Conservation (phyloP, 2,113 vertebrate species). For the Lophotis ruficrista region DNA sequence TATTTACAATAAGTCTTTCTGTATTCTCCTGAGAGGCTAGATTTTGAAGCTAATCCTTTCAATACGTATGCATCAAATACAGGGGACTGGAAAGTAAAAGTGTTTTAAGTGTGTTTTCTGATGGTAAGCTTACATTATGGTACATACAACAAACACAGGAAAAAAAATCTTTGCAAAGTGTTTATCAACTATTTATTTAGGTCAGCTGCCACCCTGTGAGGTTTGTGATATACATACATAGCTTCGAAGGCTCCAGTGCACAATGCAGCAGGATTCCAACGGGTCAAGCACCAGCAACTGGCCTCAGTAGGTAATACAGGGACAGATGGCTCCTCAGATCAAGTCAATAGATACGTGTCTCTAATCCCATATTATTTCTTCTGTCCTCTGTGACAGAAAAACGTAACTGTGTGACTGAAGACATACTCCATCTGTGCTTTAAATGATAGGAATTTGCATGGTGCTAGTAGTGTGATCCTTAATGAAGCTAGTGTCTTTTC, state of each 20-base stretch:
- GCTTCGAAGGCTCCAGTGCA: not conserved
- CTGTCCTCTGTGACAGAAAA: not conserved
- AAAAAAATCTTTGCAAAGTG: not conserved
- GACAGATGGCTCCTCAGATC: not conserved
- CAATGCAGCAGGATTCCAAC: not conserved
- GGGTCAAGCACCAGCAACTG: not conserved
- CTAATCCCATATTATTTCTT: not conserved
- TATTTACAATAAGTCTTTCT: not conserved
- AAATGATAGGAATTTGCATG: not conserved
- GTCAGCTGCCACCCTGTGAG: not conserved
- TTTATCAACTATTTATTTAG: not conserved
- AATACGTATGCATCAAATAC: not conserved
- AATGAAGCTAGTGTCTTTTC: not conserved
- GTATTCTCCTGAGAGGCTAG: not conserved
- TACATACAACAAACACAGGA: not conserved
- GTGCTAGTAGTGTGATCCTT: not conserved
- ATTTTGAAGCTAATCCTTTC: not conserved
- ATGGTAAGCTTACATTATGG: not conserved
- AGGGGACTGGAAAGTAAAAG: not conserved
- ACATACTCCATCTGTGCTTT: not conserved
- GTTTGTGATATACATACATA: not conserved
- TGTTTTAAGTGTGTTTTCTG: not conserved
- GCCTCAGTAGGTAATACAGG: not conserved
- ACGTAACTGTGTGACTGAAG: not conserved
- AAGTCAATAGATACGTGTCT: not conserved